Conservation (phyloP, 2,797 vertebrate genomes). For the Lycodopsis pacificus region DNA sequence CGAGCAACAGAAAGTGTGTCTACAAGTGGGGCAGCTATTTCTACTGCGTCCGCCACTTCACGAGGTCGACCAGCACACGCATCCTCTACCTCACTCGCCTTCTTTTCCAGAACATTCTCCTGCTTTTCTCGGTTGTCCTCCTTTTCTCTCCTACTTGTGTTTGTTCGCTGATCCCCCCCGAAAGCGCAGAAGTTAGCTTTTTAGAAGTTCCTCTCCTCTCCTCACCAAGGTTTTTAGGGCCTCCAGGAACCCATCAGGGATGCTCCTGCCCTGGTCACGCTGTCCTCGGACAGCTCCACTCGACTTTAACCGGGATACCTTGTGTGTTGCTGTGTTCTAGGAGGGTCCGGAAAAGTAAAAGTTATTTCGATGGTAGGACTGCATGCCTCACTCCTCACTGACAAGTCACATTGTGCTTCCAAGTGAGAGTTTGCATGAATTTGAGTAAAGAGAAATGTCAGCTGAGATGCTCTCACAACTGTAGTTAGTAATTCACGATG, state of each 20-base stretch:
- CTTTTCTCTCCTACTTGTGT: constrained; percentile 48
- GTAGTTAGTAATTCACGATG: not conserved
- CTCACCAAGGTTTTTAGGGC: constrained; percentile 40
- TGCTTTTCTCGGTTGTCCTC: constrained; percentile 55
- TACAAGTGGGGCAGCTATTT: constrained; percentile 91
- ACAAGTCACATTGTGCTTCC: not conserved
- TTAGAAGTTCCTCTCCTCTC: constrained; percentile 39
- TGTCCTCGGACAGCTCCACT: constrained; percentile 51
- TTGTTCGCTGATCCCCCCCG: constrained; percentile 9
- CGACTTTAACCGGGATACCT: constrained; percentile 18
- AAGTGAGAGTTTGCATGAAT: not conserved
- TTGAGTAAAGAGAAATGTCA: constrained; percentile 3
- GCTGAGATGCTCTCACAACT: constrained; percentile 5
- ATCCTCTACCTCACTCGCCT: constrained; percentile 43
- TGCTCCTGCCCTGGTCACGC: constrained; percentile 71
- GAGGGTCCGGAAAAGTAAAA: constrained; percentile 27
- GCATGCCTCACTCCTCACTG: not conserved
- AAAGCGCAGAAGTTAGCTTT: constrained; percentile 48
- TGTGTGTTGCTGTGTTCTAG: constrained; percentile 2
- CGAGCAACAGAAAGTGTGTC: constrained; percentile 81
- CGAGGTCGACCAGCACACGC: constrained; percentile 76
- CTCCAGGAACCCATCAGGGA: constrained; percentile 66
- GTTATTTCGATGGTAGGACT: not conserved
- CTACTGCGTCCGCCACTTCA: constrained; percentile 80
- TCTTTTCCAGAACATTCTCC: constrained; percentile 71